Conservation (phyloP, 2,888 invertebrate species). For the Lampropteryx suffumata region DNA sequence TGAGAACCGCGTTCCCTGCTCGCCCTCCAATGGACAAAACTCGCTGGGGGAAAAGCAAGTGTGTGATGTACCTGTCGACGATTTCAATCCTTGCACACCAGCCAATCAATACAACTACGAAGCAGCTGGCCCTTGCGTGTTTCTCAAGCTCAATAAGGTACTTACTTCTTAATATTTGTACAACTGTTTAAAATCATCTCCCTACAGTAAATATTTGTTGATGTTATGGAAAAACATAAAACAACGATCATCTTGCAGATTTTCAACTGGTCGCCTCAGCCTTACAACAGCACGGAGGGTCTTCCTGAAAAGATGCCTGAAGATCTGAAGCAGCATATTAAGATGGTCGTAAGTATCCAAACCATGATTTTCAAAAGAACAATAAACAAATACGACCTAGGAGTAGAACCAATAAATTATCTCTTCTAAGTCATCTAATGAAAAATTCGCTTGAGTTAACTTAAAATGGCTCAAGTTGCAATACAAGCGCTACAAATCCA, state of each 20-base stretch:
- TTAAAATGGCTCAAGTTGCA: too few relatives aligned
- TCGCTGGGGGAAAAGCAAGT: conserved; percentile 86
- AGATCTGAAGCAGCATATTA: conserved; percentile 88
- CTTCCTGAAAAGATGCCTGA: conserved; percentile 89
- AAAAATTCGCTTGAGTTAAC: too few relatives aligned
- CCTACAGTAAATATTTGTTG: background rate
- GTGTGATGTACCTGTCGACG: conserved; percentile 89
- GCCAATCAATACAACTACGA: conserved; percentile 93
- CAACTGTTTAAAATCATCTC: too few relatives aligned
- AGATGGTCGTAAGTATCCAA: conserved; percentile 61
- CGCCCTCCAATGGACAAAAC: conserved; percentile 79
- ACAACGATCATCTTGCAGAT: conserved; percentile 82
- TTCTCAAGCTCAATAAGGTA: conserved; percentile 98
- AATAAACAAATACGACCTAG: too few relatives aligned
- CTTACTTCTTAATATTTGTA: background rate
- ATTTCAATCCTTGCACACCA: conserved; percentile 90
- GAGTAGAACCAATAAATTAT: too few relatives aligned
- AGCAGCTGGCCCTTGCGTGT: conserved; percentile 95
- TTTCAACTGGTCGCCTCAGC: conserved; percentile 92
- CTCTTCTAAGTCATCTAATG: too few relatives aligned
- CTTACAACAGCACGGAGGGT: conserved; percentile 87
- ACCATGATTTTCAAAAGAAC: too few relatives aligned
- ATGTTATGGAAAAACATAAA: too few relatives aligned
- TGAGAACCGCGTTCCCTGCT: conserved; percentile 85
- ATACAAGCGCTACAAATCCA: too few relatives aligned